Conservation (phyloP, 2,888 invertebrate genomes). For the Sinopyrophorus schimmeli region DNA sequence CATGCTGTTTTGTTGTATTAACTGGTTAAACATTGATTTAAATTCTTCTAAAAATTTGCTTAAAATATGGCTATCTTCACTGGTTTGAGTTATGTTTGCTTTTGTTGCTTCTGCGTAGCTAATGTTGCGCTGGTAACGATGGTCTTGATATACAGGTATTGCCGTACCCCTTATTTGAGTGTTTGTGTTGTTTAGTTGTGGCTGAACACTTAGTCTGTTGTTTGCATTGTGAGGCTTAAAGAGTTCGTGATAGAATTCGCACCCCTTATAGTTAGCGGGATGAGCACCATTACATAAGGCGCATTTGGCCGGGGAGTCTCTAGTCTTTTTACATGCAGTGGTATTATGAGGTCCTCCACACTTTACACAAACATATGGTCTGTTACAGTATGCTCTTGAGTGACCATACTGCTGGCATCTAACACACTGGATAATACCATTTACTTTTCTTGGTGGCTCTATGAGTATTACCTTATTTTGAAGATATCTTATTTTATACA, state of each 20-base stretch:
- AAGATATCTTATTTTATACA: slow-evolving; percentile 21
- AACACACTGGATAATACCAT: slow-evolving; percentile 33
- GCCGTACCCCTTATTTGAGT: neutral
- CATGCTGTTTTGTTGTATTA: slow-evolving; percentile 8
- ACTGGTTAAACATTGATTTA: slow-evolving; percentile 4
- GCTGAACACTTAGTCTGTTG: neutral
- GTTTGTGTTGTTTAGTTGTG: neutral
- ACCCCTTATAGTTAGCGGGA: slow-evolving; percentile 31
- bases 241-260: slow-evolving; percentile 11
- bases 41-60: slow-evolving; percentile 3
- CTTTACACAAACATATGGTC: slow-evolving; percentile 24
- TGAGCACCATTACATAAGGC: slow-evolving; percentile 20
- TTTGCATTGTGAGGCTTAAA: neutral
- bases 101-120: slow-evolving; percentile 11
- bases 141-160: neutral
- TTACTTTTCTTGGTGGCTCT: slow-evolving; percentile 30
- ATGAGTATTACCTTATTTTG: slow-evolving; percentile 28
- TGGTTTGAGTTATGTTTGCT: neutral
- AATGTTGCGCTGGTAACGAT: neutral
- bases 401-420: slow-evolving; percentile 35
- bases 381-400: slow-evolving; percentile 34
- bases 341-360: slow-evolving; percentile 25
- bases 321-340: slow-evolving; percentile 12
- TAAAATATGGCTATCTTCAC: neutral
- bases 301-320: slow-evolving; percentile 22